Evolutionary conservation across 2,113 vertebrate genomes (phyloP), one percentile per base, ranked within the genome.

Genomic region (Oreotrochilus melanogaster): DNA sequence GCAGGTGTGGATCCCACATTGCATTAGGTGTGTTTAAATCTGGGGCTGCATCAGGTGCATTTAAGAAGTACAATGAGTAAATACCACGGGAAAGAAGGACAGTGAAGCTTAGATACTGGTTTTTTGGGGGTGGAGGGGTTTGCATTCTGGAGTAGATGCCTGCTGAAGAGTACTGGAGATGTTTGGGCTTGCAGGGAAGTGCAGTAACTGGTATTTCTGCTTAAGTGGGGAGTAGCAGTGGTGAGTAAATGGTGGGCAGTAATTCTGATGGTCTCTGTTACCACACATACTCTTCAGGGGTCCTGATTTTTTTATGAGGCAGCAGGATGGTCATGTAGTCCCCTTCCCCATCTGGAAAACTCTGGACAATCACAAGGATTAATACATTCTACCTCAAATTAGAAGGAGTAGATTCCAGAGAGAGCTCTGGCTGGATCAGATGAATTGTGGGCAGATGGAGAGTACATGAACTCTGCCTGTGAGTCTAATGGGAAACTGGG

Each of bases 371-470:
- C 37, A 12, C 67, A 53, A 58, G 81, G 85, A 86, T 93, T 88
- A 78, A 17, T 39, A 12, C 4, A 5, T 75, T 47, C 21, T 48
- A 78, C 88, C 75, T 60, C 18, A 65, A 64, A 69, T 71, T 51
- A 48, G 69, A 23, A 82, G 5, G 50, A 57, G 45, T 19, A 27
- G 31, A 23, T 88, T 91, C n/a, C 86, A 87, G 70, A 30, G 61
- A 47, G 53, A 62, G 67, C 88, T 79, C 31, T 88, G 74, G 15
- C 37, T 95, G 92, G 88, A 78, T 86, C 92, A 73, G 31, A 3
- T 74, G 67, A n/a, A 62, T 62, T 65, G 78, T 5, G 4, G 53
- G 72, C 93, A 86, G 89, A 75, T 79, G 84, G 60, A 72, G 71
- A 53, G 62, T 12, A 62, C 51, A 3, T 76, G 53, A 67, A 53